Base-by-base conservation (phyloP, 1,140 invertebrate genomes). In the Microplitis demolitor region DNA sequence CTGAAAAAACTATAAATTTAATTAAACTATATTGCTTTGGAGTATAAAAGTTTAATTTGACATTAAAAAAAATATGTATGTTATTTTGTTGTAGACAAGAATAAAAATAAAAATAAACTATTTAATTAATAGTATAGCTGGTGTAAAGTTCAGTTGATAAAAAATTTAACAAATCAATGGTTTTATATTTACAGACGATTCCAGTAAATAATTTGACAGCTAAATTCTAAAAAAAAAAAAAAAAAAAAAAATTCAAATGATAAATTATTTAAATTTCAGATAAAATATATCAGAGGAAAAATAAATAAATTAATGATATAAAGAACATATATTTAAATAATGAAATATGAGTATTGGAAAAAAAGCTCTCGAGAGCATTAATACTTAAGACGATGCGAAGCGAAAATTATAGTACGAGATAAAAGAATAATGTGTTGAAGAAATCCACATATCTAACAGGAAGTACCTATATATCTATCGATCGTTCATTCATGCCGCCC, bases 401-500 rank as follows among this genome's bases (percentile, higher is more conserved):
- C 31, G 13, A 51, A 66, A 66, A 50, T 11, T 31, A 31, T 53
- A 69, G 58, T 13, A 24, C 24, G 34, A 58, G 6, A 33, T 31
- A 13, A 39, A 39, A 56, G 14, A 31, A 71, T 66, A 33, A 16
- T 24, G 56, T 68, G 45, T 37, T n/a, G n/a, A 54, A 67, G 62
- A 67, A 68, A 73, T 68, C 8, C 60, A 70, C 37, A 51, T 35
- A 79, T 74, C 72, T 67, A 76, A 67, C 53, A 67, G 76, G 67
- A 73, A 73, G 72, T 73, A 77, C 76, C 78, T 85, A 85, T 85
- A 85, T 84, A 79, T 80, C 82, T 85, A 85, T 85, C 78, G 83
- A 85, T 85, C 83, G 82, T 85, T 84, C 83, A 84, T 84, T 85
- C 84, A 84, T 84, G 76, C 78, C 76, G 77, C 79, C 79, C 78